Evolutionary conservation across 2,797 vertebrate genomes (phyloP).

Genomic region (Oreonectes daqikongensis): DNA sequence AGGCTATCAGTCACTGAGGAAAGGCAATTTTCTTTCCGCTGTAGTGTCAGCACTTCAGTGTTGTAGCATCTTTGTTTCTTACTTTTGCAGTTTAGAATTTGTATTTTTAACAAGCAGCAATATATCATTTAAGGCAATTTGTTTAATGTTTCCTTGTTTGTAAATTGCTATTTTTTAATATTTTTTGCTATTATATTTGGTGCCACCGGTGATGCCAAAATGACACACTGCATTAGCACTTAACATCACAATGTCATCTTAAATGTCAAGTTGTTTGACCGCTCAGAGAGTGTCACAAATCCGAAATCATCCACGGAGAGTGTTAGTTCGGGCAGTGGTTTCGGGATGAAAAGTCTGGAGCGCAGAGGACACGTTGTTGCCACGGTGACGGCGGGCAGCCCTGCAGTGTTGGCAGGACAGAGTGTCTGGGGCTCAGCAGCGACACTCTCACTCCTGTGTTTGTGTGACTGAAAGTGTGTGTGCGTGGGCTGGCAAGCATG

Average conservation of each 20-base stretch:
- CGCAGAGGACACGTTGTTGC: conserved; percentile 54
- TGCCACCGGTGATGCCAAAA: neutral
- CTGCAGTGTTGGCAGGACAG: conserved; percentile 67
- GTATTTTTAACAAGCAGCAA: neutral
- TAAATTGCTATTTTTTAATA: too few relatives aligned
- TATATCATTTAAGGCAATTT: too few relatives aligned
- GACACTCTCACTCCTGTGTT: conserved; percentile 52
- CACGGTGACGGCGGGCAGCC: conserved; percentile 59
- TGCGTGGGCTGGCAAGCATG: conserved; percentile 47
- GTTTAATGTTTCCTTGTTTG: too few relatives aligned
- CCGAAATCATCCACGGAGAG: neutral
- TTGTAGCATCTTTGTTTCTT: neutral
- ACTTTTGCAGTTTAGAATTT: neutral
- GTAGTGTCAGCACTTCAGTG: too few relatives aligned
- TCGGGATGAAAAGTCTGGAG: conserved; percentile 27
- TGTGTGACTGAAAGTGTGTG: conserved; percentile 48
- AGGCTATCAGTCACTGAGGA: conserved; percentile 15
- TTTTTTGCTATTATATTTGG: neutral
- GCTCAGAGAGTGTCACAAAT: neutral
- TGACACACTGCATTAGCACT: neutral
- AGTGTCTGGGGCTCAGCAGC: conserved; percentile 47
- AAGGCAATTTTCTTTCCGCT: conserved; percentile 26
- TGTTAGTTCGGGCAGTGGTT: conserved; percentile 20
- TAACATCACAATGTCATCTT: too few relatives aligned
- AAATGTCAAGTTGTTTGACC: conserved; percentile 8